A percentile compares a stretch with the other conserved stretches of the same genome.
These are phyloP conservation scores for Heterocephalus glaber DNA, from an alignment of 2,113 vertebrate genomes.

Conservation along the genomic window DNA sequence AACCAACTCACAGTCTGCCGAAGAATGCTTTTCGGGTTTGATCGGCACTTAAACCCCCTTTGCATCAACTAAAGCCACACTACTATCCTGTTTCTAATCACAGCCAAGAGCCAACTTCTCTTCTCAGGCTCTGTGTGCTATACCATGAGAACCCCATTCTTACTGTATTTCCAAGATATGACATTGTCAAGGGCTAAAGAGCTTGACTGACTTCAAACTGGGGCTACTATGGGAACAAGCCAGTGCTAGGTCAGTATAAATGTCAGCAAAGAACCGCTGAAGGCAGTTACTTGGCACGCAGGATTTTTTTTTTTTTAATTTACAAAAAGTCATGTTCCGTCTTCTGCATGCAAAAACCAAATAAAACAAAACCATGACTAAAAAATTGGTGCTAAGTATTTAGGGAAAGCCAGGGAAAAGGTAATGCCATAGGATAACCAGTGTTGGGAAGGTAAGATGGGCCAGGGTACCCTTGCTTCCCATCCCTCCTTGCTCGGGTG, in stretches of 20 bases:
- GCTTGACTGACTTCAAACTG: slow-evolving; percentile 8
- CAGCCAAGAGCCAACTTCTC: neutral
- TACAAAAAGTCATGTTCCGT: slow-evolving; percentile 24
- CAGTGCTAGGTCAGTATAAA: neutral
- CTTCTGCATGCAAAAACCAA: slow-evolving; percentile 61
- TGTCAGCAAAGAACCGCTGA: neutral
- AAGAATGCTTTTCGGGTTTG: neutral
- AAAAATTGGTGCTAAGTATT: neutral
- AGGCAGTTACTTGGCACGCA: neutral
- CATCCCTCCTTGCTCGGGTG: neutral
- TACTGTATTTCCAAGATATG: neutral
- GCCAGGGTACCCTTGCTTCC: neutral
- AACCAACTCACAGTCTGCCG: neutral
- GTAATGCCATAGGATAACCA: neutral
- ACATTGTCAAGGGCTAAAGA: slow-evolving; percentile 22
- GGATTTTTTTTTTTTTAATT: neutral
- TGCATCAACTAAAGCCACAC: neutral
- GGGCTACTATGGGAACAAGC: neutral
- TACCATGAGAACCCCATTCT: neutral
- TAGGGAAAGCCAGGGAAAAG: neutral
- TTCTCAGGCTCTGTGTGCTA: neutral
- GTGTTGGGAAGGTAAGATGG: neutral
- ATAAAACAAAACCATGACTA: slow-evolving; percentile 7
- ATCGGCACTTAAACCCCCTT: slow-evolving; percentile 3
- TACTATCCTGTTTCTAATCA: neutral